These are phyloP conservation scores for Lethenteron camtschaticum DNA, from an alignment of 2,113 vertebrate genomes.

Conservation along the genomic window DNA sequence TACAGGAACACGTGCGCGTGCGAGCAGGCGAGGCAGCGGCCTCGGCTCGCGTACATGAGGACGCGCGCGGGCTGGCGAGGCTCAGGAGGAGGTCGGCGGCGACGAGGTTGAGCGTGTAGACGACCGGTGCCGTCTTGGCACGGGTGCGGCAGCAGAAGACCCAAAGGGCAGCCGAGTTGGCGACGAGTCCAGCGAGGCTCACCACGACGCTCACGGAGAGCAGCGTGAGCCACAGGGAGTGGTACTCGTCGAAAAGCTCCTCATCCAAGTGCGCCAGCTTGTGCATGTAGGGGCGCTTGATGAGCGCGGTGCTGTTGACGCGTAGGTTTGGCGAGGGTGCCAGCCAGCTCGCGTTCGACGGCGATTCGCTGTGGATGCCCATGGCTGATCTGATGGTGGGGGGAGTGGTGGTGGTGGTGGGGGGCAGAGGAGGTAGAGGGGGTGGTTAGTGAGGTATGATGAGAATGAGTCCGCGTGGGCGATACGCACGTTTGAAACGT, in stretches of 20 bases:
- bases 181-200: constrained; percentile 48
- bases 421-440: too few species aligned
- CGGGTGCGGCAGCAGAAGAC: constrained; percentile 51
- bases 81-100: constrained; percentile 76
- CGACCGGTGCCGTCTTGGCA: constrained; percentile 46
- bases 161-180: constrained; percentile 57
- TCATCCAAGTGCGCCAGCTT: constrained; percentile 36
- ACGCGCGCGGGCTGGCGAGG: constrained; percentile 54
- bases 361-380: too few species aligned
- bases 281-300: constrained; percentile 22
- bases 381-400: too few species aligned
- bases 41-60: constrained; percentile 45
- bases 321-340: constrained; percentile 7
- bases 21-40: constrained; percentile 35
- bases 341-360: too few species aligned
- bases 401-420: too few species aligned
- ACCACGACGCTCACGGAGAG: constrained; percentile 46
- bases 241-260: constrained; percentile 34
- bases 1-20: constrained; percentile 66
- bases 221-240: constrained; percentile 46
- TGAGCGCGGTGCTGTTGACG: constrained; percentile 13
- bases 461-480: too few species aligned
- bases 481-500: too few species aligned
- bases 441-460: too few species aligned
- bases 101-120: constrained; percentile 71